Evolutionary conservation across 2,888 invertebrate species (phyloP).

Genomic region (Eucera pruinosa): DNA sequence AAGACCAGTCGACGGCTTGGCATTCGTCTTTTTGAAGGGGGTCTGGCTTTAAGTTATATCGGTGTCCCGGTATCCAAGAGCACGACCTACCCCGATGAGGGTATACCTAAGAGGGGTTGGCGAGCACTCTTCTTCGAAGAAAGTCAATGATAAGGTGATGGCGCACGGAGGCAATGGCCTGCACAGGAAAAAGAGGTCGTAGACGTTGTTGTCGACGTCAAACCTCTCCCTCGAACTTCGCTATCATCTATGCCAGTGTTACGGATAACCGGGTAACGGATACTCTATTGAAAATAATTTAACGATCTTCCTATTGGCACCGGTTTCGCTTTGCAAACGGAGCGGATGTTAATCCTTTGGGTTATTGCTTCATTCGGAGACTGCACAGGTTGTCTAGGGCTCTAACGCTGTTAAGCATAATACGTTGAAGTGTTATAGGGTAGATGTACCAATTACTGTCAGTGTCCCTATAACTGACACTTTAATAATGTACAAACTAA

Average conservation of each 20-base stretch:
- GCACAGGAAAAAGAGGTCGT: conserved; percentile 71
- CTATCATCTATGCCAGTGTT: conserved; percentile 37
- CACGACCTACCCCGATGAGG: conserved; percentile 49
- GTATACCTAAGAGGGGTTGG: conserved; percentile 43
- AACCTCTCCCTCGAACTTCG: conserved; percentile 66
- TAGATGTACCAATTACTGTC: too few relatives aligned
- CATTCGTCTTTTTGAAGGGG: conserved; percentile 67
- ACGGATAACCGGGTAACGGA: background rate
- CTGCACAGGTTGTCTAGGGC: too few relatives aligned
- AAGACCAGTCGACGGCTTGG: conserved; percentile 69
- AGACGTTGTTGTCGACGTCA: conserved; percentile 47
- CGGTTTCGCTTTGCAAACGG: too few relatives aligned
- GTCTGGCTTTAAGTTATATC: conserved; percentile 62
- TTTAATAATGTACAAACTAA: too few relatives aligned
- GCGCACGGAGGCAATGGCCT: conserved; percentile 78
- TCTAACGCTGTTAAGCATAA: too few relatives aligned
- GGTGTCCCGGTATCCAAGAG: conserved; percentile 46
- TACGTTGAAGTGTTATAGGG: too few relatives aligned
- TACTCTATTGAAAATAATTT: conserved; percentile 19
- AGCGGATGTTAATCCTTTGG: too few relatives aligned
- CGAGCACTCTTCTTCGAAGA: conserved; percentile 24
- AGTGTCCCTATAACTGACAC: too few relatives aligned
- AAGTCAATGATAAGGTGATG: conserved; percentile 75
- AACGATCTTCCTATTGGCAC: conserved; percentile 2
- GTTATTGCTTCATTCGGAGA: too few relatives aligned